These are phyloP conservation scores for Ptychadena robeensis DNA, from an alignment of 2,797 vertebrate genomes.

Conservation along the genomic window DNA sequence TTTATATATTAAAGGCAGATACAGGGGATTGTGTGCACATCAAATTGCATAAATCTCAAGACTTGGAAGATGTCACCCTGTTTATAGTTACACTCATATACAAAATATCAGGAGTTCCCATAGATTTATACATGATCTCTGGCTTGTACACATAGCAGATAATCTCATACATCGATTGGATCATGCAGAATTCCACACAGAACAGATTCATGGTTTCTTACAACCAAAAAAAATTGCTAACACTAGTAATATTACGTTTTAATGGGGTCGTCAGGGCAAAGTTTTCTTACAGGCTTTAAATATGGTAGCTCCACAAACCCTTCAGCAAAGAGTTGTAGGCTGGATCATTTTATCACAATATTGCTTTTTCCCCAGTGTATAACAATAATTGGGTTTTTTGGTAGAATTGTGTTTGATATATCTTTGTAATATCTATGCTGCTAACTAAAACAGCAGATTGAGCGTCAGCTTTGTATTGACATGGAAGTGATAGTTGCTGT, in stretches of 20 bases:
- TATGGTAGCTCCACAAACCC: not conserved
- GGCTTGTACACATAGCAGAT: conserved; percentile 4
- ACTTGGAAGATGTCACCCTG: conserved; percentile 19
- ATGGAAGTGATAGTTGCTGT: not conserved
- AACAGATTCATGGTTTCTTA: conserved; percentile 9
- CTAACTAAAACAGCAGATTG: not conserved
- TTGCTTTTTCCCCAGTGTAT: not conserved
- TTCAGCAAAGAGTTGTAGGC: not conserved
- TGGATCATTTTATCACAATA: not conserved
- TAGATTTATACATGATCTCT: conserved; percentile 10
- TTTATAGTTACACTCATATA: conserved; percentile 14
- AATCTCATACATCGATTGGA: not conserved
- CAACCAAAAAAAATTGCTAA: not conserved
- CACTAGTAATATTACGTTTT: conserved; percentile 7
- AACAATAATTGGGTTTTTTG: not conserved
- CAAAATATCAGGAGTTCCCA: conserved; percentile 23
- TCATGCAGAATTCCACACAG: conserved; percentile 12
- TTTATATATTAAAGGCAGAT: conserved; percentile 1
- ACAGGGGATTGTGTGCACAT: not conserved
- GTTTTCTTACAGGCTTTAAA: not conserved
- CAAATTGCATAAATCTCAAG: not conserved
- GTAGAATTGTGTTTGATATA: not conserved
- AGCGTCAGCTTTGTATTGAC: not conserved
- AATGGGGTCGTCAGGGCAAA: not conserved
- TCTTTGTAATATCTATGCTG: not conserved